Conservation (phyloP, 2,113 vertebrate genomes). For the Rana temporaria region DNA sequence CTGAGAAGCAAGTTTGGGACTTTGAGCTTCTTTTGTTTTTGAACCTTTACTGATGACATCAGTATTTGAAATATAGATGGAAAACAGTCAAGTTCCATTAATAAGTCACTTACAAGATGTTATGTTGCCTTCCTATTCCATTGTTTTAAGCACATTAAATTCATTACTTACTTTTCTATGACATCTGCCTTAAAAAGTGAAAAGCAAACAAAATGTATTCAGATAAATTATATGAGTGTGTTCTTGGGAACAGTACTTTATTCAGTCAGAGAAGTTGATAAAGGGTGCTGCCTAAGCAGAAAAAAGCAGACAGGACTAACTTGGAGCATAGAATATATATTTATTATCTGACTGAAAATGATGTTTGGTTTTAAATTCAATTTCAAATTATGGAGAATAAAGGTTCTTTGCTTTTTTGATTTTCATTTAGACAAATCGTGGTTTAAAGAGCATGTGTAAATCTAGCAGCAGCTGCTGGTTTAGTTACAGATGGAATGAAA, state of each 20-base stretch:
- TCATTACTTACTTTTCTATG: neutral
- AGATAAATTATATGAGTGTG: neutral
- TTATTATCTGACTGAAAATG: constrained; percentile 28
- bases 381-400: constrained; percentile 25
- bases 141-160: neutral
- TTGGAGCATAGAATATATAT: neutral
- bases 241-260: neutral
- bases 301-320: neutral
- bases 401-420: constrained; percentile 42
- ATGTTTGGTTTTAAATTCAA: constrained; percentile 51
- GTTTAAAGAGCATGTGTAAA: constrained; percentile 1
- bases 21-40: too few relatives aligned
- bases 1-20: too few relatives aligned
- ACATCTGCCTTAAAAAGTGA: neutral
- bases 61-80: too few relatives aligned
- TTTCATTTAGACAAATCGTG: constrained; percentile 2
- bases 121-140: neutral
- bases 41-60: too few relatives aligned
- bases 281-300: neutral
- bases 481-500: neutral
- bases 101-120: too few relatives aligned
- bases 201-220: neutral
- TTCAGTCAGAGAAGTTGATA: constrained; percentile 10
- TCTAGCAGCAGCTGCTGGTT: neutral
- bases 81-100: too few relatives aligned